Evolutionary conservation across 2,113 vertebrate species (phyloP).

Genomic region (Phylloscopus whistleri): DNA sequence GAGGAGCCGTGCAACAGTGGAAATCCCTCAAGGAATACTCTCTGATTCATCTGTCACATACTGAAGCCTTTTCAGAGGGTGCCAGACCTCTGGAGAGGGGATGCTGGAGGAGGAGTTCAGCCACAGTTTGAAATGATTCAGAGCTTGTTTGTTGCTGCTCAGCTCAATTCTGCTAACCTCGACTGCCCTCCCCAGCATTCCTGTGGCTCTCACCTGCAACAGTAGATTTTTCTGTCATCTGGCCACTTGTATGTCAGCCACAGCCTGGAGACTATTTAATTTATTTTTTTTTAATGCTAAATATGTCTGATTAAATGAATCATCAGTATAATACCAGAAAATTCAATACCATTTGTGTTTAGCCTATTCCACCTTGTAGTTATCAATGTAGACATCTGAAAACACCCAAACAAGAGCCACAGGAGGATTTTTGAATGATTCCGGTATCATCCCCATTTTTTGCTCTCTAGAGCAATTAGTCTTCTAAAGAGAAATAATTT

Average conservation of each 20-base stretch:
- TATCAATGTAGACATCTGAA: neutral
- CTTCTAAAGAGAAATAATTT: neutral
- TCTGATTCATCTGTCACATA: constrained; percentile 37
- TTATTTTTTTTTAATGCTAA: neutral
- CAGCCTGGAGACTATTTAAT: neutral
- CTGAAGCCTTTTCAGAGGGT: constrained; percentile 54
- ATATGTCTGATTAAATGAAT: neutral
- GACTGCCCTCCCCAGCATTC: neutral
- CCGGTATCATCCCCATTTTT: neutral
- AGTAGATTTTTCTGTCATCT: neutral
- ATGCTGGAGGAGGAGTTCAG: constrained; percentile 45
- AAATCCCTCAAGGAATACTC: constrained; percentile 40
- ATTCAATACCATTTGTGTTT: neutral
- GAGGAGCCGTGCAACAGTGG: neutral
- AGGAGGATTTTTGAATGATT: neutral
- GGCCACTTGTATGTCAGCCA: neutral
- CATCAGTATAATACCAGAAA: neutral
- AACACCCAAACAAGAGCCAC: neutral
- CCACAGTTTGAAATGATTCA: constrained; percentile 7
- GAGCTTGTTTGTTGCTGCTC: neutral
- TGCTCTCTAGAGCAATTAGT: neutral
- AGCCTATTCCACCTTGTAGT: neutral
- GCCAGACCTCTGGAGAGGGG: constrained; percentile 45
- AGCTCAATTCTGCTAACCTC: neutral
- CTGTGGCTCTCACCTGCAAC: neutral